These are phyloP conservation scores for Phataginus tetradactyla DNA, from an alignment of 2,797 vertebrate genomes.

Conservation along the genomic window DNA sequence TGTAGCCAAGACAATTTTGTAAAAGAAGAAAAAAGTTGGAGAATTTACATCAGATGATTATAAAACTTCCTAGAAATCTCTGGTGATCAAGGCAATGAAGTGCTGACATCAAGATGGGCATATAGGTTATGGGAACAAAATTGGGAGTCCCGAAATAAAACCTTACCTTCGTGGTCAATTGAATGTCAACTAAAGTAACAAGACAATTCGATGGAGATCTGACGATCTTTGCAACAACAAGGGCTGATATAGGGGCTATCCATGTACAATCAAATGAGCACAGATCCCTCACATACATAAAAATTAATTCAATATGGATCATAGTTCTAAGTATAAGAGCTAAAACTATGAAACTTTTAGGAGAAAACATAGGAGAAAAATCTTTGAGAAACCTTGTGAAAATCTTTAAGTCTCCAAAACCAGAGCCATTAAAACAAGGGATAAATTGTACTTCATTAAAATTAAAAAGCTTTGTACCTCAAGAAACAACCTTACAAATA, in stretches of 20 bases:
- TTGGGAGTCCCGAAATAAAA: slow-evolving; percentile 4
- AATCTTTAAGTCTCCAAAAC: background rate
- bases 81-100: background rate
- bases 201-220: background rate
- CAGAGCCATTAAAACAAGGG: background rate
- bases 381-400: background rate
- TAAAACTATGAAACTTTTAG: background rate
- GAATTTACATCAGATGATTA: background rate
- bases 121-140: background rate
- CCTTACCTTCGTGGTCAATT: background rate
- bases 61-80: background rate
- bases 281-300: background rate
- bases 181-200: background rate
- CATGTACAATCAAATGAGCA: background rate
- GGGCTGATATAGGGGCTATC: background rate
- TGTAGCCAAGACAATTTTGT: background rate
- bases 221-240: background rate
- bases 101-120: background rate
- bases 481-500: slow-evolving; percentile 27
- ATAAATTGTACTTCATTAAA: background rate
- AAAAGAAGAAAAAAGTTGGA: background rate
- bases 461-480: slow-evolving; percentile 9
- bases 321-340: background rate
- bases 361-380: background rate
- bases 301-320: background rate